Evolutionary conservation across 2,113 vertebrate species (phyloP).

Genomic region (Colossoma macropomum): DNA sequence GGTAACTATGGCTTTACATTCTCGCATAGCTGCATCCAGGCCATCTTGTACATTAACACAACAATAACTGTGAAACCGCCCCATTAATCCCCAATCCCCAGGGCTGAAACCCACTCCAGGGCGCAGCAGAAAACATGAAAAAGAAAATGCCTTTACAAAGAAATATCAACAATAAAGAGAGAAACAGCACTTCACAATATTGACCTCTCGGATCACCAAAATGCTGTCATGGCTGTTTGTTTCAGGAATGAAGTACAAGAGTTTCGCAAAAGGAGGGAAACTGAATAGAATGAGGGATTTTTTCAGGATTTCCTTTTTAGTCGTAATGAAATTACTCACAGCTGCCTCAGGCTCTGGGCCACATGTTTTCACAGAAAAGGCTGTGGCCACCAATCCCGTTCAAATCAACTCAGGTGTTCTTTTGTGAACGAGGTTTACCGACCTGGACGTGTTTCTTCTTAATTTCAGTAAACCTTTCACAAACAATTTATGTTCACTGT

Average conservation of each 20-base stretch:
- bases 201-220: background rate
- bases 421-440: background rate
- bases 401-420: conserved; percentile 37
- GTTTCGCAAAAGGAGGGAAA: background rate
- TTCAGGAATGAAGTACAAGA: conserved; percentile 13
- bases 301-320: conserved; percentile 38
- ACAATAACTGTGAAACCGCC: conserved; percentile 46
- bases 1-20: conserved; percentile 32
- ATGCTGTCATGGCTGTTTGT: background rate
- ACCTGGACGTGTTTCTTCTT: background rate
- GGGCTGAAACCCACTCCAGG: conserved; percentile 14
- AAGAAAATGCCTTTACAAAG: conserved; percentile 17
- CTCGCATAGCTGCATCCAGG: conserved; percentile 26
- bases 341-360: conserved; percentile 40
- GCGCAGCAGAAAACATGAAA: conserved; percentile 19
- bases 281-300: background rate
- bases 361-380: conserved; percentile 14
- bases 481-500: background rate
- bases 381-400: background rate
- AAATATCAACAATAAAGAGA: background rate
- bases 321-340: conserved; percentile 53
- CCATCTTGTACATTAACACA: conserved; percentile 50
- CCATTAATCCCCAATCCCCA: conserved; percentile 49
- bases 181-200: background rate
- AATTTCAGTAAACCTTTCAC: background rate